Percentiles rank a stretch among this genome's conserved stretches.
Conservation (phyloP, 92 coral and sea anemone genomes). For the Porites cylindrica region DNA sequence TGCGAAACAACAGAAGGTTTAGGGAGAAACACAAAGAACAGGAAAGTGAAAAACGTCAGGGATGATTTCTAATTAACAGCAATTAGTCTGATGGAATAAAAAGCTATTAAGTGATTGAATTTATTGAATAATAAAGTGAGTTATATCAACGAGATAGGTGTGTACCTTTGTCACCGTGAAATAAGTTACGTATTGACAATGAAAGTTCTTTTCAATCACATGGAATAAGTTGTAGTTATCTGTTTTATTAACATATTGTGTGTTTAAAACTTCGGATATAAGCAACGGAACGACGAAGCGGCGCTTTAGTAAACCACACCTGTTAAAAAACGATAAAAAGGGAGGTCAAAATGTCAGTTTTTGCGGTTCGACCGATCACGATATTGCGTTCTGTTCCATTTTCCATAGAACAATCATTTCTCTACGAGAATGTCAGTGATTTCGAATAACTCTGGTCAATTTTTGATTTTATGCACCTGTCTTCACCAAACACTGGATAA, state of each 20-base stretch:
- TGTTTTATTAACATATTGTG: too few species aligned
- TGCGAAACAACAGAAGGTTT: slow-evolving; percentile 27
- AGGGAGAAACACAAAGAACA: slow-evolving; percentile 9
- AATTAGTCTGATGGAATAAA: slow-evolving; percentile 20
- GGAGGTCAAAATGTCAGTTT: neutral
- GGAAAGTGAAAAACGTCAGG: slow-evolving; percentile 26
- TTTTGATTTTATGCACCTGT: neutral
- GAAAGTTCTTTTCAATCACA: neutral
- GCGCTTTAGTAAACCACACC: neutral
- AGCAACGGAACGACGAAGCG: neutral
- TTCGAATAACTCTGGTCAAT: neutral
- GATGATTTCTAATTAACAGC: slow-evolving; percentile 32
- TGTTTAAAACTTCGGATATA: neutral
- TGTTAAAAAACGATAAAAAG: neutral
- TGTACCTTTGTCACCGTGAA: neutral
- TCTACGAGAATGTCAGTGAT: neutral
- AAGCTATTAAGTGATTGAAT: neutral
- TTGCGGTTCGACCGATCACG: neutral
- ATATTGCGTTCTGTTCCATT: neutral
- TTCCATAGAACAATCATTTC: neutral
- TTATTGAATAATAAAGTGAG: neutral
- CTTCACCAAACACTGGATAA: neutral
- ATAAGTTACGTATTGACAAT: neutral
- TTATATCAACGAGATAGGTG: slow-evolving; percentile 12
- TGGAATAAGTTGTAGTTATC: neutral